Conservation (phyloP, 1,140 invertebrate species). For the Vanessa tameamea region DNA sequence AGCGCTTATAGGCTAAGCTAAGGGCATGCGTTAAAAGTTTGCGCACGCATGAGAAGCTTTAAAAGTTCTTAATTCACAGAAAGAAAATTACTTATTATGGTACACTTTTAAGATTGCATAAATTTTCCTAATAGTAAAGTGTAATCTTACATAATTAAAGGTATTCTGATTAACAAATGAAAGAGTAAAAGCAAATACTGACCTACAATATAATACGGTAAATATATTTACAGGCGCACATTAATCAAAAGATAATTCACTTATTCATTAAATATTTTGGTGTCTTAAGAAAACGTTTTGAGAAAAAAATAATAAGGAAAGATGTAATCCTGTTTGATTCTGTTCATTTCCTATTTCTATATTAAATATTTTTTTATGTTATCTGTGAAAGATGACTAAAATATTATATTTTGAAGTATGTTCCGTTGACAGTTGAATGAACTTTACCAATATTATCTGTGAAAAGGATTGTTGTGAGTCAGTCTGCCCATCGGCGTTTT, state of each 20-base stretch:
- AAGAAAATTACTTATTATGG: neutral
- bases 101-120: too few relatives aligned
- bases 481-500: constrained; percentile 56
- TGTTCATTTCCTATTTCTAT: too few relatives aligned
- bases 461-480: constrained; percentile 72
- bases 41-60: constrained; percentile 41
- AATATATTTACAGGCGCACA: neutral
- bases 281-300: too few relatives aligned
- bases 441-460: constrained; percentile 51
- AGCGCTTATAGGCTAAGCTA: constrained; percentile 31
- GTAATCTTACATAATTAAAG: neutral
- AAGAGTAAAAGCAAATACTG: neutral
- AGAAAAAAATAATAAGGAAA: too few relatives aligned
- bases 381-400: constrained; percentile 9
- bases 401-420: constrained; percentile 8
- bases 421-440: constrained; percentile 48
- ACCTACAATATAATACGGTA: neutral
- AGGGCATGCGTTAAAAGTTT: constrained; percentile 44
- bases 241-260: neutral
- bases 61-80: neutral
- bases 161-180: neutral
- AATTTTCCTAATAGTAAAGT: too few relatives aligned
- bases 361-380: too few relatives aligned
- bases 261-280: too few relatives aligned
- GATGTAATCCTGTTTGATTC: too few relatives aligned